Evolutionary conservation across 2,113 vertebrate genomes (phyloP).

Genomic region (Cephalopholis sonnerati): DNA sequence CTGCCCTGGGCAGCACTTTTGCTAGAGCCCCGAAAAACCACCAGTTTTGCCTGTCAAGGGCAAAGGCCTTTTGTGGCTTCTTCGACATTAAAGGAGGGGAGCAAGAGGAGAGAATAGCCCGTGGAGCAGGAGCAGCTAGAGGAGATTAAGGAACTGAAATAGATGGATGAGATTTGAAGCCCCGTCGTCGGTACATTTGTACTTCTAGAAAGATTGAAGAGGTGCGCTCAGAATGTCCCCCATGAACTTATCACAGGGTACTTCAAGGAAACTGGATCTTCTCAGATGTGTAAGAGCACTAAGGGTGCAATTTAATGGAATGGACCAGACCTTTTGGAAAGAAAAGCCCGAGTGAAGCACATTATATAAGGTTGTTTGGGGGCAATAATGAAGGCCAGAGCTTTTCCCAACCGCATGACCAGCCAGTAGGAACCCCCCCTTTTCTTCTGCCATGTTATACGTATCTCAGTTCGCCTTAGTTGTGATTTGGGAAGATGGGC

Average conservation of each 20-base stretch:
- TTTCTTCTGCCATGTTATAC: not conserved
- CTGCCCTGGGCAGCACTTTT: slow-evolving; percentile 68
- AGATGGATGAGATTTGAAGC: slow-evolving; percentile 58
- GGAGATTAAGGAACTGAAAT: slow-evolving; percentile 58
- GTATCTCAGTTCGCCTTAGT: slow-evolving; percentile 24
- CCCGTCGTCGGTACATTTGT: slow-evolving; percentile 15
- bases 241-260: slow-evolving; percentile 38
- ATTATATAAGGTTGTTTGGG: slow-evolving; percentile 61
- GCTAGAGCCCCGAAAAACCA: slow-evolving; percentile 66
- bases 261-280: slow-evolving; percentile 49
- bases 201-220: slow-evolving; percentile 66
- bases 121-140: slow-evolving; percentile 26
- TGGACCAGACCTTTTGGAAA: slow-evolving; percentile 38
- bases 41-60: slow-evolving; percentile 66
- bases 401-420: slow-evolving; percentile 58
- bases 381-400: slow-evolving; percentile 61
- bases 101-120: slow-evolving; percentile 30
- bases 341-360: slow-evolving; percentile 48
- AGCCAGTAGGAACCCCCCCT: slow-evolving; percentile 21
- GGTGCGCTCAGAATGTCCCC: slow-evolving; percentile 35
- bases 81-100: slow-evolving; percentile 57
- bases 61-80: slow-evolving; percentile 68
- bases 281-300: slow-evolving; percentile 37
- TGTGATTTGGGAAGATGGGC: slow-evolving; percentile 50
- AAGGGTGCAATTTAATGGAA: slow-evolving; percentile 61